Conservation (phyloP, 2,888 invertebrate species). For the Melinopterus prodromus region DNA sequence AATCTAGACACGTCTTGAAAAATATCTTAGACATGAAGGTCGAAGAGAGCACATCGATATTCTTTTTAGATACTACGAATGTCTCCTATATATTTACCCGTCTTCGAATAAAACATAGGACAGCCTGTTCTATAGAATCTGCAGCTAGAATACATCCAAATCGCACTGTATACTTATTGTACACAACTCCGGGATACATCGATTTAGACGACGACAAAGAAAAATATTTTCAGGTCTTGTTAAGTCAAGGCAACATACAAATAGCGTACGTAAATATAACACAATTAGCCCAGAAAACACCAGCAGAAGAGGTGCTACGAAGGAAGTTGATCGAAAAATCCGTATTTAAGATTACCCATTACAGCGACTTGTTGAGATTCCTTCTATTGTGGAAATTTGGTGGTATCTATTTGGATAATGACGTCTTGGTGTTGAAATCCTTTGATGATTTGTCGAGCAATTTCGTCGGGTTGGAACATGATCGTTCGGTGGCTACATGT, state of each 20-base stretch:
- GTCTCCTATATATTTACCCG: conserved; percentile 56
- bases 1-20: background rate
- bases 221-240: conserved; percentile 56
- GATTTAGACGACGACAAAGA: conserved; percentile 48
- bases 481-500: conserved; percentile 70
- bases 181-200: conserved; percentile 60
- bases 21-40: background rate
- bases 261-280: conserved; percentile 63
- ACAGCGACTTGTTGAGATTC: conserved; percentile 73
- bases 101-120: conserved; percentile 63
- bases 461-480: conserved; percentile 71
- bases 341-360: conserved; percentile 67
- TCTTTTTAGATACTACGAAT: conserved; percentile 75
- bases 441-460: conserved; percentile 65
- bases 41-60: conserved; percentile 62
- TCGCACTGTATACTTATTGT: conserved; percentile 66
- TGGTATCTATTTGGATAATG: conserved; percentile 80
- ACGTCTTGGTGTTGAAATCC: conserved; percentile 72
- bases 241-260: conserved; percentile 62
- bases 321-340: conserved; percentile 62
- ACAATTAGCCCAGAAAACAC: conserved; percentile 65
- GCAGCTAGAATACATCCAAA: conserved; percentile 69
- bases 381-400: conserved; percentile 78
- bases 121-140: conserved; percentile 75
- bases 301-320: conserved; percentile 65